These are phyloP conservation scores for Tragelaphus strepsiceros DNA, from an alignment of 2,113 vertebrate genomes.

Conservation along the genomic window DNA sequence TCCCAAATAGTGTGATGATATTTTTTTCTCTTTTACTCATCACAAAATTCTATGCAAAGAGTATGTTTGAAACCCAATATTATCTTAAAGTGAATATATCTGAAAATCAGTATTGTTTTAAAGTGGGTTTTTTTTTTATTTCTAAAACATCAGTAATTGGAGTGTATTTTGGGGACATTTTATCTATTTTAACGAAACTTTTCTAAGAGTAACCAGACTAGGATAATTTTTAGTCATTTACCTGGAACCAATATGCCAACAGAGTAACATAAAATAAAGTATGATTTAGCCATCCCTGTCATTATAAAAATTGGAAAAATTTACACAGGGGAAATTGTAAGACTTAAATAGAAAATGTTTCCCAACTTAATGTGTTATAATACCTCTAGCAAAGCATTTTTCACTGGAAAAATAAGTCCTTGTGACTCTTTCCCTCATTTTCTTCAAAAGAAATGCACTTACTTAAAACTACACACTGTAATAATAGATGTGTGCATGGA, in stretches of 20 bases:
- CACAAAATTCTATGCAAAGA: neutral
- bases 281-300: neutral
- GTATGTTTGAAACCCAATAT: conserved; percentile 28
- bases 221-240: conserved; percentile 24
- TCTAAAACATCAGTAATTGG: conserved; percentile 5
- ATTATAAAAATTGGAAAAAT: conserved; percentile 43
- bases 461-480: neutral
- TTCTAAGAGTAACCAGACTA: neutral
- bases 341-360: neutral
- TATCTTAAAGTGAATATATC: neutral
- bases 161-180: neutral
- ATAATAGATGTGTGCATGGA: neutral
- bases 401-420: neutral
- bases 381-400: neutral
- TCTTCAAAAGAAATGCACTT: neutral
- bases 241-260: conserved; percentile 35
- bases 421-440: neutral
- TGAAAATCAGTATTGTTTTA: conserved; percentile 23
- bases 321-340: conserved; percentile 30
- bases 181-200: conserved; percentile 21
- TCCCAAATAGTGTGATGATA: neutral
- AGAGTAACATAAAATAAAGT: conserved; percentile 48
- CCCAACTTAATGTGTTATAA: neutral
- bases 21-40: conserved; percentile 11
- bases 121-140: neutral